A percentile compares a stretch with the other conserved stretches of the same genome.
These are phyloP conservation scores for Heliconius congener DNA, from an alignment of 1,140 invertebrate genomes.

Conservation along the genomic window DNA sequence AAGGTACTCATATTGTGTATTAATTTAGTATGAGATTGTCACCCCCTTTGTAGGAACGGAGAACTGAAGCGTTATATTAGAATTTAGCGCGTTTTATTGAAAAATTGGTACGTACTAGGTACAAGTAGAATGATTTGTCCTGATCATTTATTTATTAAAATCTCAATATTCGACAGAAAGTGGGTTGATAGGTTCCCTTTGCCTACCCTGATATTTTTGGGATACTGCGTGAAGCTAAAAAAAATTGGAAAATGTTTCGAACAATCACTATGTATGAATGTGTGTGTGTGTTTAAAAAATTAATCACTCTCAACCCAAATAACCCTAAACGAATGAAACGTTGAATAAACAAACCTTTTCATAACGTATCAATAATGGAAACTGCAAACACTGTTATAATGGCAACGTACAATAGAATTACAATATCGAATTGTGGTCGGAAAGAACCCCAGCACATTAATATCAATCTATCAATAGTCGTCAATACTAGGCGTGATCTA, in stretches of 20 bases:
- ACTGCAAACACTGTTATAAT: conserved; percentile 59
- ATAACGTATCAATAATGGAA: conserved; percentile 51
- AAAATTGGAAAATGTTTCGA: not conserved
- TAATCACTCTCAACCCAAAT: conserved; percentile 35
- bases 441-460: conserved; percentile 72
- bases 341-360: conserved; percentile 53
- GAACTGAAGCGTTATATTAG: conserved; percentile 42
- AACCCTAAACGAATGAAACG: conserved; percentile 48
- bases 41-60: conserved; percentile 42
- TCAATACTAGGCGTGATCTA: conserved; percentile 77
- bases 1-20: conserved; percentile 66
- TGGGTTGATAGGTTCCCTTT: too few species aligned
- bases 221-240: too few species aligned
- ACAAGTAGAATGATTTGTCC: conserved; percentile 12
- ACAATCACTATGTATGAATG: not conserved
- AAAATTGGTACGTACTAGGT: conserved; percentile 16
- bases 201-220: too few species aligned
- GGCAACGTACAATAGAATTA: conserved; percentile 58
- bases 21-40: conserved; percentile 55
- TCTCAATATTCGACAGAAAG: too few species aligned
- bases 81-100: conserved; percentile 32
- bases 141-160: not conserved
- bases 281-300: conserved; percentile 23
- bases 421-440: conserved; percentile 74
- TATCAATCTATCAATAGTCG: conserved; percentile 78